phyloP scores from a whole-genome alignment of 2,797 vertebrate species.

The Ataeniobius toweri region DNA sequence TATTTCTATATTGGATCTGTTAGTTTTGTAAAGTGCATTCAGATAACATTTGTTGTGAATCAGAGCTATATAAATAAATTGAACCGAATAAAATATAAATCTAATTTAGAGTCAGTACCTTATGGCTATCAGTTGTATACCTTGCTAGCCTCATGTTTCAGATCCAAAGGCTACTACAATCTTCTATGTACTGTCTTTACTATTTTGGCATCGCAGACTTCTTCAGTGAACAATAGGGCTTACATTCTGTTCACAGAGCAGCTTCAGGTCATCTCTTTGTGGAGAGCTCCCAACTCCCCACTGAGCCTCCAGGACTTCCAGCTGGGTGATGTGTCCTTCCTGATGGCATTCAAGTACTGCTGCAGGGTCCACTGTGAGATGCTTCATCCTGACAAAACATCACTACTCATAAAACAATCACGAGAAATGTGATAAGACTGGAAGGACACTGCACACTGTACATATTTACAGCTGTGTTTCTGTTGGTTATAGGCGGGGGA shows the following conservation, averaged over 20 bases:
- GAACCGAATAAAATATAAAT: neutral
- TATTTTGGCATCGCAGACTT: neutral
- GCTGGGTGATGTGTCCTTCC: slow-evolving; percentile 87
- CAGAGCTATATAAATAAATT: neutral
- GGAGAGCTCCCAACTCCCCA: slow-evolving; percentile 96
- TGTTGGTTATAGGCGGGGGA: neutral
- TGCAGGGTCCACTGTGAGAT: slow-evolving; percentile 83
- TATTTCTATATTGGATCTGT: no score
- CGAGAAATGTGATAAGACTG: neutral
- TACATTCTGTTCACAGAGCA: slow-evolving; percentile 98
- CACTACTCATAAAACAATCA: neutral
- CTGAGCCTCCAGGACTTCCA: slow-evolving; percentile 93
- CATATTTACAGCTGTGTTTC: neutral
- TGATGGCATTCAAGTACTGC: slow-evolving; percentile 80
- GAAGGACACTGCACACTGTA: neutral
- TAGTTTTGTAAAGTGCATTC: no score
- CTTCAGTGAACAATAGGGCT: slow-evolving; percentile 59
- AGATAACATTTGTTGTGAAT: no score
- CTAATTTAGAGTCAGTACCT: neutral
- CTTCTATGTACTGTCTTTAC: neutral
- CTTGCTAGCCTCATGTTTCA: no score
- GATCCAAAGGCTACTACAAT: neutral
- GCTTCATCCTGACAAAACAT: slow-evolving; percentile 85
- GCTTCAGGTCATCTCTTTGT: slow-evolving; percentile 95
- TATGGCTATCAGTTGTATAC: neutral